A percentile compares a stretch with the other conserved stretches of the same genome.
phyloP scores from a whole-genome alignment of 2,797 vertebrate species.

The Anguilla megastoma region DNA sequence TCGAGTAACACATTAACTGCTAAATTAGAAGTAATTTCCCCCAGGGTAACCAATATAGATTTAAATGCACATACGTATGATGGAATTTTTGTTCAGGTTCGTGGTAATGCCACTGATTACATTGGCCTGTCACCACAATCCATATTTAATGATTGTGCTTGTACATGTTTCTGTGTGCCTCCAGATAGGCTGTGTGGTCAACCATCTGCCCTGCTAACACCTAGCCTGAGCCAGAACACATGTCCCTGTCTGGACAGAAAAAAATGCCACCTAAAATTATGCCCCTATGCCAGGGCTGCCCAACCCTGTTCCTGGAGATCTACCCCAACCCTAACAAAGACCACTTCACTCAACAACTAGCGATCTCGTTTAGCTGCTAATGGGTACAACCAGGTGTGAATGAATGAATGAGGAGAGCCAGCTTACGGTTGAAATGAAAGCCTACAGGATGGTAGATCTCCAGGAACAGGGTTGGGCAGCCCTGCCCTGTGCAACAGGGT shows the following conservation, averaged over 20 bases:
- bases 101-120: neutral
- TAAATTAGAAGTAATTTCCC: conserved; percentile 44
- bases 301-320: no score
- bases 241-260: neutral
- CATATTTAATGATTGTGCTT: conserved; percentile 10
- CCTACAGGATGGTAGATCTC: no score
- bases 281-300: no score
- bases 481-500: no score
- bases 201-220: conserved; percentile 23
- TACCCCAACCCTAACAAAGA: no score
- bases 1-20: conserved; percentile 43
- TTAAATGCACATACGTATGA: conserved; percentile 42
- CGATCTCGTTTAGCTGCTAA: no score
- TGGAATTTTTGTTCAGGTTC: conserved; percentile 40
- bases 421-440: no score
- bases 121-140: neutral
- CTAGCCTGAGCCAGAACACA: neutral
- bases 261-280: neutral
- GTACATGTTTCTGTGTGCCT: conserved; percentile 31
- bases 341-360: no score
- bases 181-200: conserved; percentile 30
- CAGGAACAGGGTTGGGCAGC: no score
- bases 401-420: no score
- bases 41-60: conserved; percentile 35
- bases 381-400: no score